These are phyloP conservation scores for Lamproptera curius DNA, from an alignment of 2,888 invertebrate genomes.

Conservation along the genomic window DNA sequence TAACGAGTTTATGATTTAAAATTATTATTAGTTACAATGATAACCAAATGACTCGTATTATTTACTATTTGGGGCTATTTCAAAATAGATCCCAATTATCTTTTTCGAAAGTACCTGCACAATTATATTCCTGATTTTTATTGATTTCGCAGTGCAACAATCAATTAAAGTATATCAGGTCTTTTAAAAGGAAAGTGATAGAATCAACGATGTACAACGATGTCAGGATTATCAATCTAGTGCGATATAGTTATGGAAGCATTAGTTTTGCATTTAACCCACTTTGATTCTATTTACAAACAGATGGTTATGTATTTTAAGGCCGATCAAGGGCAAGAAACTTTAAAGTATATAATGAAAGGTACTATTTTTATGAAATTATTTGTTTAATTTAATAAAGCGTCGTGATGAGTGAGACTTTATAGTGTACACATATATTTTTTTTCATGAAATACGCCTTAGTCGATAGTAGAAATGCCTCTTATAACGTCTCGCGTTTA, in stretches of 20 bases:
- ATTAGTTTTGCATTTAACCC: constrained; percentile 48
- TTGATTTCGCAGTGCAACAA: constrained; percentile 39
- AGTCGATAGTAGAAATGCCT: too few species aligned
- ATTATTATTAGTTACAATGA: too few species aligned
- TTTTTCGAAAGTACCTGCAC: constrained; percentile 36
- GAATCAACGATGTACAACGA: too few species aligned
- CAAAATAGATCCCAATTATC: constrained; percentile 34
- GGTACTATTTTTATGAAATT: constrained; percentile 33
- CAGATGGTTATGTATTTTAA: constrained; percentile 39
- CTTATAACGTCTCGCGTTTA: too few species aligned
- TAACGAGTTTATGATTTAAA: too few species aligned
- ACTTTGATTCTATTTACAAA: constrained; percentile 49
- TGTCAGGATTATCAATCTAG: too few species aligned
- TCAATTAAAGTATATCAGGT: constrained; percentile 45
- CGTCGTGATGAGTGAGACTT: too few species aligned
- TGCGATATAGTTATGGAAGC: constrained; percentile 45
- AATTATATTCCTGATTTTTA: constrained; percentile 36
- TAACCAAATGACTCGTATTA: constrained; percentile 39
- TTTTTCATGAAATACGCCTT: too few species aligned
- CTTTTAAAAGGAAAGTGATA: constrained; percentile 19
- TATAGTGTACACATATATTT: too few species aligned
- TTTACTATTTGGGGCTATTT: constrained; percentile 39
- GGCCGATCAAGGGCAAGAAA: constrained; percentile 37
- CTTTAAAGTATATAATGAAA: constrained; percentile 42
- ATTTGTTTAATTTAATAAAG: too few species aligned